Evolutionary conservation across 2,797 vertebrate genomes (phyloP).

Genomic region (Pseudochirops cupreus): DNA sequence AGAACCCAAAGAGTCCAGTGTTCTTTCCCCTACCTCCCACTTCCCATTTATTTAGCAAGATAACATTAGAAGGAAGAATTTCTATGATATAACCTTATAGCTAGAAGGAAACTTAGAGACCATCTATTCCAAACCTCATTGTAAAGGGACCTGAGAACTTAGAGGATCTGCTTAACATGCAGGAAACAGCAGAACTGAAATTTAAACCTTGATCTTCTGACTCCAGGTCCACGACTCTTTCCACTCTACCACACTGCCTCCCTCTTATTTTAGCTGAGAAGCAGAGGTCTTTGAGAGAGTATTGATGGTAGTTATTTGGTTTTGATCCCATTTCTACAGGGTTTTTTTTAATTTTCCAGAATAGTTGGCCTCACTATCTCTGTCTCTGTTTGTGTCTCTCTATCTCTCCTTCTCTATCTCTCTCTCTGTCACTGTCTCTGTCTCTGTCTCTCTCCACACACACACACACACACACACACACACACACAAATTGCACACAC

Average conservation of each 20-base stretch:
- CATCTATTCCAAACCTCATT: background rate
- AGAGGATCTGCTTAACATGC: too few relatives aligned
- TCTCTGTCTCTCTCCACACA: too few relatives aligned
- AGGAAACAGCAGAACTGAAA: background rate
- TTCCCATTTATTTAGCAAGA: background rate
- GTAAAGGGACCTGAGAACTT: background rate
- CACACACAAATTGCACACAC: background rate
- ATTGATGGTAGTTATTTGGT: background rate
- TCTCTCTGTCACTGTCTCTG: too few relatives aligned
- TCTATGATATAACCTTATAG: background rate
- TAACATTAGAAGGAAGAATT: background rate
- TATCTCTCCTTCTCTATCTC: too few relatives aligned
- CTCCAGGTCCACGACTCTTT: background rate
- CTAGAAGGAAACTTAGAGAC: background rate
- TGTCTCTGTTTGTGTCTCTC: too few relatives aligned
- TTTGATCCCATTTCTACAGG: background rate
- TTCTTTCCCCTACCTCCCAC: background rate
- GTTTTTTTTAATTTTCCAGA: background rate
- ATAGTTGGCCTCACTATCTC: background rate
- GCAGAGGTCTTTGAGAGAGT: background rate
- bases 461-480: too few relatives aligned
- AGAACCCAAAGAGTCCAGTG: background rate
- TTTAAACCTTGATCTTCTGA: background rate
- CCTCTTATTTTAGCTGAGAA: background rate
- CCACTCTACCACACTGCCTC: background rate